Evolutionary conservation across 1,140 invertebrate species (phyloP).

Genomic region (Paraescarpia echinospica): DNA sequence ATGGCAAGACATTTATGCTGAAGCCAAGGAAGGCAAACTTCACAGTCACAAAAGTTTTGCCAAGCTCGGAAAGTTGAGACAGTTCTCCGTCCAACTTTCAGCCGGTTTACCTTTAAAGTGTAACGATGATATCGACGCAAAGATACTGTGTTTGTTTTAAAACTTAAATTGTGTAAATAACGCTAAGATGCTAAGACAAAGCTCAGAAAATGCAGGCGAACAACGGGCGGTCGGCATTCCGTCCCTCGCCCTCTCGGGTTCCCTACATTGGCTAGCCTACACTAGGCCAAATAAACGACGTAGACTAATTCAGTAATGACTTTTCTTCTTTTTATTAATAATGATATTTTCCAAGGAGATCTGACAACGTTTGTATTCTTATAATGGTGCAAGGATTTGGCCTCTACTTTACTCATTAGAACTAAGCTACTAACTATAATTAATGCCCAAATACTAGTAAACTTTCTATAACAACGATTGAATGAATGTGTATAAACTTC

Average conservation of each 20-base stretch:
- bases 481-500: too few relatives aligned
- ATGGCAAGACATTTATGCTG: neutral
- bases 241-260: too few relatives aligned
- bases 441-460: too few relatives aligned
- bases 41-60: neutral
- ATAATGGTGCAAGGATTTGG: too few relatives aligned
- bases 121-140: neutral
- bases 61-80: neutral
- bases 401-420: too few relatives aligned
- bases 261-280: too few relatives aligned
- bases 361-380: neutral
- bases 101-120: neutral
- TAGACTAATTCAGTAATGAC: too few relatives aligned
- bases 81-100: neutral
- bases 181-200: neutral
- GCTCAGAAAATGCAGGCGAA: neutral
- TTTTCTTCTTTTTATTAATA: neutral
- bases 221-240: neutral
- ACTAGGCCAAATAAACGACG: too few relatives aligned
- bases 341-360: neutral
- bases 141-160: neutral
- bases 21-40: neutral
- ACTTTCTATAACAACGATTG: too few relatives aligned
- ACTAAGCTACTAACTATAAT: too few relatives aligned
- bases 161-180: neutral